Base-by-base conservation (phyloP, 1,140 invertebrate species). In the Thalassaphorura encarpata region DNA sequence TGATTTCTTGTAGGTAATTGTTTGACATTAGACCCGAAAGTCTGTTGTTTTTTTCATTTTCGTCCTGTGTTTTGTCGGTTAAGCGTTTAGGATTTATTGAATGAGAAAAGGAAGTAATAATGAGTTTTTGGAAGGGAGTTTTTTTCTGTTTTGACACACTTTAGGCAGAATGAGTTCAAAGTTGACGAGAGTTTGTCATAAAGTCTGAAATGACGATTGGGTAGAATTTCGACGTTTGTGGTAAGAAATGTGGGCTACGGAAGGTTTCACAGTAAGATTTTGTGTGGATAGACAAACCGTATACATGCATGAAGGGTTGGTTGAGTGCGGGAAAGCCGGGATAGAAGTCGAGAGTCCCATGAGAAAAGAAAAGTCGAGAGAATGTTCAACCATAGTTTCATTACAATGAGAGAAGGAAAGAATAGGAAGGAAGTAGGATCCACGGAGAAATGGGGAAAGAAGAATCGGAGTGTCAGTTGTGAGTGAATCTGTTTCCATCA, bases 401-500 rank as follows among this genome's bases (percentile, higher is more conserved):
- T n/a, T 6, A 43, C 19, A 19, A 43, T 43, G 41, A 43, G 6
- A 43, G 19, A 11, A 23, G 41, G 41, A 43, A 43, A 43, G n/a
- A 36, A 36, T 11, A 36, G 33, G n/a, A 36, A 36, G n/a, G 33
- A 36, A 36, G 33, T 36, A 36, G n/a, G 33, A 11, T 36, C 33
- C n/a, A n/a, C 26, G 4, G 27, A 52, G 50, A 52, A 52, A 52
- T 13, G 23, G 19, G 16, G 36, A 31, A 33, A 51, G 52, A 62
- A 63, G 58, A 63, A 58, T 60, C 52, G 33, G 52, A 50, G 46
- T 59, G 62, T 61, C 62, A 64, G 45, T 58, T 53, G 39, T 27
- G 52, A 58, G 43, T 47, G 52, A 64, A 64, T 61, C 50, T 58
- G 45, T 60, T 64, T 64, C 62, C 59, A 64, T 64, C 58, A 61